Base-by-base conservation (phyloP, 2,888 invertebrate species). In the Thereva nobilitata region DNA sequence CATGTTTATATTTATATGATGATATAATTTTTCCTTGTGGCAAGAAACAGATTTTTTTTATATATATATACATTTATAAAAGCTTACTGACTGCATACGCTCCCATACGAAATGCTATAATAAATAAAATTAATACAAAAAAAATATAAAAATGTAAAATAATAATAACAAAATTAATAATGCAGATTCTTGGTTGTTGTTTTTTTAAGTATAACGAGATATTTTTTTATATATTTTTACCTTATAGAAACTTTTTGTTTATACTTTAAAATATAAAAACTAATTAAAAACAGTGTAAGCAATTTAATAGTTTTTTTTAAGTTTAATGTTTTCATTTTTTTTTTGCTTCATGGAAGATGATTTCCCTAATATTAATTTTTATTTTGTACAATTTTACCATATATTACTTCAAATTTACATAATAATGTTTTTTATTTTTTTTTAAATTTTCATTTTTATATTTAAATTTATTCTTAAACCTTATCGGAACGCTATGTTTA, bases 1-100 rank as follows among this genome's bases (percentile, higher is more conserved):
- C n/a, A 7, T 23, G 41, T 55, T 12, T 41, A 54, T 9, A 12
- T 9, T 38, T 54, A 10, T 2, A 40, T 40, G 4, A 10, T 40
- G 42, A 8, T 42, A 8, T 42, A 42, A 8, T 8, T 8, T 42
- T 42, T 9, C 42, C 10, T 50, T 42, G 52, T 52, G 63, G 63
- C 63, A 63, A 63, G 63, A 63, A 63, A 63, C 63, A 63, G 52
- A 34, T 40, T n/a, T 61, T n/a, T 61, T 52, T 41, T 7, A 38
- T 61, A 50, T 50, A 37, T 61, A 49, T 35, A 50, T n/a, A 37
- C 37, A 49, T 44, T 50, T 49, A 49, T 45, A 59, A 44, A 45
- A 45, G 45, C 59, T 47, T 44, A 45, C 37, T 23, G 23, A 23
- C 23, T 23, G 23, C 23, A 23, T 23, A 23, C 23, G 23, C 23